Evolutionary conservation across 2,113 vertebrate genomes (phyloP), one percentile per base, ranked within the genome.

Genomic region (Pardalotus punctatus): DNA sequence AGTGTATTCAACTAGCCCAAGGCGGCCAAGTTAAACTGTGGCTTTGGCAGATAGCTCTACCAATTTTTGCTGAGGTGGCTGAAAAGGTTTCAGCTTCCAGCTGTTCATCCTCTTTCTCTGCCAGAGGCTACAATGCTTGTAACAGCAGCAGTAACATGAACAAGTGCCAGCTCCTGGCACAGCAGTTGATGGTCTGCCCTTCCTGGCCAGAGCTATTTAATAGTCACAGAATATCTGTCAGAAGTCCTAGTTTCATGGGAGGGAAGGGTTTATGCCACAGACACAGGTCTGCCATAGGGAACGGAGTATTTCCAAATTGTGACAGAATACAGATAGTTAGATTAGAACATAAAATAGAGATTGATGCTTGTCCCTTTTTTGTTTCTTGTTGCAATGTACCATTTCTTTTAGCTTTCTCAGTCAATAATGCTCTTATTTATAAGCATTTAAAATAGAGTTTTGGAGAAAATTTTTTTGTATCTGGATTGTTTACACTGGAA

Each of bases 41-140:
- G 65, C 60, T 86, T 67, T 93, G 86, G 80, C 51, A 81, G 54
- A 78, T 5, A 81, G 54, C 22, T 70, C 23, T 35, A 86, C 42
- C 29, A 31, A 3, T 70, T 88, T 96, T 93, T 90, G 95, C 93
- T 94, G 93, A 96, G 47, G 56, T 31, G 14, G 64, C 71, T 74
- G 76, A 78, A 93, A 86, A 74, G 64, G 47, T 71, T 93, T 92
- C 2, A 0, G 86, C 76, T 92, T 95, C 91, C 72, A 94, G 93
- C 79, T 95, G 80, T 86, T 92, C 88, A 62, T 51, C 42, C 21
- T 56, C 48, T 67, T 57, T 79, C 58, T 73, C 42, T 78, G 88
- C 88, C 94, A 95, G 88, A 90, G 66, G 90, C 85, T 93, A 70
- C 42, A 56, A 88, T 35, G 29, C 80, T 86, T 81, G 28, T 83